These are phyloP conservation scores for Villa cingulata DNA, from an alignment of 2,888 invertebrate species.

Conservation along the genomic window DNA sequence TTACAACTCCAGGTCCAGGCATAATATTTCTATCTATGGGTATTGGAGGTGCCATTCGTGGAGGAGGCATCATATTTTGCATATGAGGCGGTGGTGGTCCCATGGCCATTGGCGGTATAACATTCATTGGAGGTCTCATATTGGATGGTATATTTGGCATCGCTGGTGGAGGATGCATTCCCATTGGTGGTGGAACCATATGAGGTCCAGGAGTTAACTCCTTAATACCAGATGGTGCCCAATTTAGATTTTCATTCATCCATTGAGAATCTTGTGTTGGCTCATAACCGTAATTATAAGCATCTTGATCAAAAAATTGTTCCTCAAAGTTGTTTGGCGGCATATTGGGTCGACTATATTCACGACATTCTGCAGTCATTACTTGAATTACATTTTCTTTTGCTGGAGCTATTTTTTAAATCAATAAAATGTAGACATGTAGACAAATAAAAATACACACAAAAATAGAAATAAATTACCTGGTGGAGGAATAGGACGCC, in stretches of 20 bases:
- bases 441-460: neutral
- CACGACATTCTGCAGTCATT: slow-evolving; percentile 81
- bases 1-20: slow-evolving; percentile 14
- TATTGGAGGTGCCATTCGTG: too few species aligned
- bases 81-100: slow-evolving; percentile 13
- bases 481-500: slow-evolving; percentile 48
- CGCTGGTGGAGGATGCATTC: slow-evolving; percentile 19
- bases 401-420: slow-evolving; percentile 27
- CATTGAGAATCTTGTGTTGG: slow-evolving; percentile 62
- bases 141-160: slow-evolving; percentile 25
- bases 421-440: slow-evolving; percentile 5
- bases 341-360: slow-evolving; percentile 52
- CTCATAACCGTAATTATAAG: slow-evolving; percentile 46
- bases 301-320: slow-evolving; percentile 34
- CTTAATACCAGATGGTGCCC: slow-evolving; percentile 54
- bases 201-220: slow-evolving; percentile 50
- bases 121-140: slow-evolving; percentile 24
- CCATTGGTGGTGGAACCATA: slow-evolving; percentile 28
- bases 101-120: slow-evolving; percentile 21
- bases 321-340: slow-evolving; percentile 37
- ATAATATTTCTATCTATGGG: slow-evolving; percentile 15
- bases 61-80: slow-evolving; percentile 16
- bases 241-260: slow-evolving; percentile 44
- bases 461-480: slow-evolving; percentile 22
- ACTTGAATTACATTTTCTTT: slow-evolving; percentile 81